phyloP scores from a whole-genome alignment of 2,113 vertebrate genomes.

The Piprites chloris region DNA sequence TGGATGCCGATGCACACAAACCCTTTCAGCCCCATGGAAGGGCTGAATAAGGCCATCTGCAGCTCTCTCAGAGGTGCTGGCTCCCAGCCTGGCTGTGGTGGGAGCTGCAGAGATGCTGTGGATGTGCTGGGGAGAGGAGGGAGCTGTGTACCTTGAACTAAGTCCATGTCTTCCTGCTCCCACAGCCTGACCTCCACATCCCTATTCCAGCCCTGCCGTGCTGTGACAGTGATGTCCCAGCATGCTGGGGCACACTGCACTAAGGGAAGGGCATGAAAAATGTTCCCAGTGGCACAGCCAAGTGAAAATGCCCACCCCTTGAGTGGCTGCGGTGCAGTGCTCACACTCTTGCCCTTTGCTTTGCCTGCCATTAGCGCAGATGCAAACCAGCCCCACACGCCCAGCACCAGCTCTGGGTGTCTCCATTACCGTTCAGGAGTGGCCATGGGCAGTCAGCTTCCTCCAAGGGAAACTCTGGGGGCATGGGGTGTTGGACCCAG shows the following conservation, averaged over 20 bases:
- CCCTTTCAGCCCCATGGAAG: fast-evolving
- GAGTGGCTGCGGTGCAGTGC: fast-evolving
- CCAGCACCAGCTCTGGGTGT: fast-evolving
- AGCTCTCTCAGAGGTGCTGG: fast-evolving
- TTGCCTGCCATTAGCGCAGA: not conserved
- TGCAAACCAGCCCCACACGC: fast-evolving
- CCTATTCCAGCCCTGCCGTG: fast-evolving
- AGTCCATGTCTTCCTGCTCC: not conserved
- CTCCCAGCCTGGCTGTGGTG: not conserved
- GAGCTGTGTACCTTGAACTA: not conserved
- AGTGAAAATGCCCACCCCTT: not conserved
- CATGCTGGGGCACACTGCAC: not conserved
- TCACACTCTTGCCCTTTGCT: fast-evolving
- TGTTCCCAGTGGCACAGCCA: not conserved
- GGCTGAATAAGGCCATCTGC: not conserved
- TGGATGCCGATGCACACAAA: not conserved
- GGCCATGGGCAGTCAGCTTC: fast-evolving
- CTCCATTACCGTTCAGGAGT: fast-evolving
- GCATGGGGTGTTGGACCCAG: fast-evolving
- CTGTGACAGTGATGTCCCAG: not conserved
- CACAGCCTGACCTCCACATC: not conserved
- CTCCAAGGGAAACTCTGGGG: not conserved
- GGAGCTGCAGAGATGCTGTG: not conserved
- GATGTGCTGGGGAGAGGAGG: fast-evolving
- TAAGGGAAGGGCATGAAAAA: not conserved